Conservation (phyloP, 1,140 invertebrate species). For the Glomeris maerens region DNA sequence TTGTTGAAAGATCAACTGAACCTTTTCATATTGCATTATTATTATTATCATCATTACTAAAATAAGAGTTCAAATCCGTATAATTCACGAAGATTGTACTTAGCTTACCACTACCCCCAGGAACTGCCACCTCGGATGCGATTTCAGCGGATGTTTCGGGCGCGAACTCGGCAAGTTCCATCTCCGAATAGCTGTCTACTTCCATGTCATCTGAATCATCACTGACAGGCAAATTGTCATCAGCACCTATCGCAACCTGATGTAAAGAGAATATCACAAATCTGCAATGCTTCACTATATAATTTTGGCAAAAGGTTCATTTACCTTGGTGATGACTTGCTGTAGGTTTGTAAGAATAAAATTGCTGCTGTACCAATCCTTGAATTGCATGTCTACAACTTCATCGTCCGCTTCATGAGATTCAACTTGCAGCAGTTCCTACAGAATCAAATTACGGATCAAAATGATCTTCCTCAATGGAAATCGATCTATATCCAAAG, state of each 20-base stretch:
- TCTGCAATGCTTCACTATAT: too few relatives aligned
- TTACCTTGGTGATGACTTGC: slow-evolving; percentile 10
- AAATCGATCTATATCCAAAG: too few relatives aligned
- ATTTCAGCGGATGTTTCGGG: background rate
- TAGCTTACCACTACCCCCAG: too few relatives aligned
- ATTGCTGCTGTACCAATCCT: slow-evolving; percentile 58
- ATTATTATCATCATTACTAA: too few relatives aligned
- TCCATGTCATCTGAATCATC: slow-evolving; percentile 5
- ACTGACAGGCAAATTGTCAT: background rate
- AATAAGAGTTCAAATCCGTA: too few relatives aligned
- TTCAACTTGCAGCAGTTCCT: slow-evolving; percentile 3
- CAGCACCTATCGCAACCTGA: background rate
- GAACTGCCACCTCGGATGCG: too few relatives aligned
- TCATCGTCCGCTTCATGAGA: slow-evolving; percentile 8
- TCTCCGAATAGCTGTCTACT: slow-evolving; percentile 9
- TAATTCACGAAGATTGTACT: too few relatives aligned
- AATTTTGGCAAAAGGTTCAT: too few relatives aligned
- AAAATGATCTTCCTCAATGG: slow-evolving; percentile 3
- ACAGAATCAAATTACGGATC: background rate
- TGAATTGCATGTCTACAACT: slow-evolving; percentile 45
- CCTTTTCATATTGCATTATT: too few relatives aligned
- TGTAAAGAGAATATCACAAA: too few relatives aligned
- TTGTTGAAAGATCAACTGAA: too few relatives aligned
- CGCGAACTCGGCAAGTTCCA: background rate
- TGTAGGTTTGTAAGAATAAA: slow-evolving; percentile 61